Evolutionary conservation across 2,797 vertebrate genomes (phyloP).

Genomic region (Neosalanx taihuensis): DNA sequence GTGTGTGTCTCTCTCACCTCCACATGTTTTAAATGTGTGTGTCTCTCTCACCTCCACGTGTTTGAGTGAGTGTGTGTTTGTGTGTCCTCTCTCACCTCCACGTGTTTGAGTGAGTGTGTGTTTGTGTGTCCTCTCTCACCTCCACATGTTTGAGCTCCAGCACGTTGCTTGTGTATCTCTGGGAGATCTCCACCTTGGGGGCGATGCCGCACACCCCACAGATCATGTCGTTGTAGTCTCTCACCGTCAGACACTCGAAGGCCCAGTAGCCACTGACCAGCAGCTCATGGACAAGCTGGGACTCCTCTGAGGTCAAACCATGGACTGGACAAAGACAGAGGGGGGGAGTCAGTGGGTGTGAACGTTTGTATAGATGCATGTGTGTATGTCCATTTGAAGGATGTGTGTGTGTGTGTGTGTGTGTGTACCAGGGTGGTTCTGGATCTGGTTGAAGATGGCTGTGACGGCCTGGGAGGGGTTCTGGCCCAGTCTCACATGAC

Average conservation of each 20-base stretch:
- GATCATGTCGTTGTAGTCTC: constrained; percentile 99
- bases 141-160: constrained; percentile 84
- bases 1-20: constrained; percentile 74
- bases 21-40: constrained; percentile 71
- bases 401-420: not conserved
- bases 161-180: constrained; percentile 79
- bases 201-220: constrained; percentile 94
- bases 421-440: constrained; percentile 62
- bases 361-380: no score
- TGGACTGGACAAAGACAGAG: constrained; percentile 73
- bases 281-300: constrained; percentile 81
- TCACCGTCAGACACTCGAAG: constrained; percentile 91
- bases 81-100: not conserved
- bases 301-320: constrained; percentile 73
- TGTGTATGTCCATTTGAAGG: constrained; percentile 16
- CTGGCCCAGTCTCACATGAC: constrained; percentile 83
- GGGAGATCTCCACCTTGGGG: constrained; percentile 90
- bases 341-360: no score
- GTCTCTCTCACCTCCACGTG: not conserved
- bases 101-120: no score
- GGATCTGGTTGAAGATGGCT: constrained; percentile 71
- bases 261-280: constrained; percentile 95
- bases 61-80: not conserved
- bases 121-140: no score
- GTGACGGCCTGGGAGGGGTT: constrained; percentile 79